These are phyloP conservation scores for Plectropomus leopardus DNA, from an alignment of 2,113 vertebrate genomes.

Conservation along the genomic window DNA sequence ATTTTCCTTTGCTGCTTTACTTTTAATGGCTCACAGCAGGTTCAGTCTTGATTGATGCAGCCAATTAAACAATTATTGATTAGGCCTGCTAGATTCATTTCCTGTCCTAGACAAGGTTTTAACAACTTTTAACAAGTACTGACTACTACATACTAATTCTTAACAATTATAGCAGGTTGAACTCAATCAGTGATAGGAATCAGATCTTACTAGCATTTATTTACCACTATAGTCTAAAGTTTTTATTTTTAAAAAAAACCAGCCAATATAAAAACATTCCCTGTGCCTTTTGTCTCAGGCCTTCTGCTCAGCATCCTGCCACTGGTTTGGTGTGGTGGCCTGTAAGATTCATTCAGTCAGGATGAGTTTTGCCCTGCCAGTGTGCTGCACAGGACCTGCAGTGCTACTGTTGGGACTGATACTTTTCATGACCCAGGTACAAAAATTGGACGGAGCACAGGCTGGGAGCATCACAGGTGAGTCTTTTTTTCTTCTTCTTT, in stretches of 20 bases:
- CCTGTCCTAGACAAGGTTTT: background rate
- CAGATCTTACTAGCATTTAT: background rate
- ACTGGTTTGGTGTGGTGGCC: slow-evolving; percentile 88
- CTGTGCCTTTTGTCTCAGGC: slow-evolving; percentile 47
- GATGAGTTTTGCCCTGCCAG: slow-evolving; percentile 83
- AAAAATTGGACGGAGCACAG: background rate
- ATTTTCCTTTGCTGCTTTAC: background rate
- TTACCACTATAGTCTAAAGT: background rate
- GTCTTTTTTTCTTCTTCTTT: slow-evolving; percentile 15
- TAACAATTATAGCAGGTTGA: background rate
- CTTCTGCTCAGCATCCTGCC: slow-evolving; percentile 84
- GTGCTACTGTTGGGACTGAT: slow-evolving; percentile 80
- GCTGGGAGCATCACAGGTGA: background rate
- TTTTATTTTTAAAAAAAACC: no score
- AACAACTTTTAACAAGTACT: background rate
- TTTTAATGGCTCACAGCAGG: background rate
- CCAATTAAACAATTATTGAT: background rate
- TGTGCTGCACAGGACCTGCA: slow-evolving; percentile 76
- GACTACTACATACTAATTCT: background rate
- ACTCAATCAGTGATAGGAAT: background rate
- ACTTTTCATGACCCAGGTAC: slow-evolving; percentile 73
- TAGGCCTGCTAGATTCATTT: background rate
- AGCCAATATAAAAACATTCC: background rate
- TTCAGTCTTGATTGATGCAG: background rate
- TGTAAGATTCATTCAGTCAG: slow-evolving; percentile 86